phyloP scores from a whole-genome alignment of 2,888 invertebrate species.

The Volucella bombylans region DNA sequence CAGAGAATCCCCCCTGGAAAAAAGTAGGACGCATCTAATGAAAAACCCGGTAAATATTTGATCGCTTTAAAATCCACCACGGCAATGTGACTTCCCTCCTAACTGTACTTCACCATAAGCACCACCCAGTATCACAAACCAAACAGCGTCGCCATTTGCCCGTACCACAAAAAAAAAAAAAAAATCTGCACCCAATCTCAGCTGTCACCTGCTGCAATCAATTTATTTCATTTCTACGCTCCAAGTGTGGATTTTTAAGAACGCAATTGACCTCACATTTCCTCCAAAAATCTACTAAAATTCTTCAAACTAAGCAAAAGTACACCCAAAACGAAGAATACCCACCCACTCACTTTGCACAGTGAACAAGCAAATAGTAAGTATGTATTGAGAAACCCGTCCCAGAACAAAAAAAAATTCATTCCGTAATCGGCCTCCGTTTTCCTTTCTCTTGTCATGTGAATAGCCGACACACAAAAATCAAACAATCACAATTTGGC shows the following conservation, averaged over 20 bases:
- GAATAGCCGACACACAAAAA: conserved; percentile 1
- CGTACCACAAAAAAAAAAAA: background rate
- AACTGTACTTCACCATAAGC: conserved; percentile 27
- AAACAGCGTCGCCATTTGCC: conserved; percentile 10
- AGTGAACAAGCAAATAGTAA: background rate
- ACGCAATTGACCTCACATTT: conserved; percentile 32
- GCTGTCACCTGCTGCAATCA: conserved; percentile 55
- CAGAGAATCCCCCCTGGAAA: no score
- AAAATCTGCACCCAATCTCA: conserved; percentile 21
- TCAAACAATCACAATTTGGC: background rate
- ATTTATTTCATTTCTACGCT: conserved; percentile 24
- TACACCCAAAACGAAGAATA: background rate
- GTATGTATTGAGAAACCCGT: background rate
- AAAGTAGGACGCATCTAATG: no score
- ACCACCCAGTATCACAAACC: conserved; percentile 14
- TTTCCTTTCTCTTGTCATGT: conserved; percentile 23
- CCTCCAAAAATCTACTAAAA: background rate
- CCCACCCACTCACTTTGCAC: background rate
- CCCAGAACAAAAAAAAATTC: conserved; percentile 11
- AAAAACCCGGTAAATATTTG: background rate
- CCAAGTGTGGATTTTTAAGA: background rate
- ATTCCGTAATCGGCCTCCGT: background rate
- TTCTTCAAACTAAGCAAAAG: background rate
- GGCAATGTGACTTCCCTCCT: background rate
- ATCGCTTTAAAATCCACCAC: background rate